Evolutionary conservation across 64 coral and sea anemone species (phyloP), one percentile per base, ranked within the genome.

Genomic region (Exaiptasia diaphana): DNA sequence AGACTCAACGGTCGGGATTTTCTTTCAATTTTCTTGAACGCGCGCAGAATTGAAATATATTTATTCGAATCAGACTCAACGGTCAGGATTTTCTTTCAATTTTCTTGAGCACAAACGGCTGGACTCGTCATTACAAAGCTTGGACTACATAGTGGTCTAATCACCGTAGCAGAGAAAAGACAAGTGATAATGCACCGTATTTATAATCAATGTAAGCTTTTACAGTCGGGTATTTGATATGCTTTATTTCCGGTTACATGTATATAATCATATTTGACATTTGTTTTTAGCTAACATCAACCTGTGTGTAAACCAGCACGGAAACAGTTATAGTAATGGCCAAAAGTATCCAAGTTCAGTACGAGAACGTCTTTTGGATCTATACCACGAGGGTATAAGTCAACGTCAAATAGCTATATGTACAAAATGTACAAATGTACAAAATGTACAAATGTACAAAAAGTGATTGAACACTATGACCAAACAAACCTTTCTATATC

Each of bases 391-490:
- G 2, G 70, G 70, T 5, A 27, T 31, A 74, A 42, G 36, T 29
- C 70, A 74, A 41, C 37, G 70, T 42, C 18, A 15, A 50, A 78
- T 58, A n/a, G 4, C 75, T 28, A n/a, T n/a, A n/a, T n/a, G n/a
- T n/a, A n/a, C n/a, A n/a, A n/a, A n/a, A n/a, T n/a, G n/a, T n/a
- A n/a, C n/a, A n/a, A n/a, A n/a, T n/a, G n/a, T n/a, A n/a, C n/a
- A n/a, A n/a, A n/a, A n/a, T n/a, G n/a, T n/a, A n/a, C n/a, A n/a
- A n/a, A n/a, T 56, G 53, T 78, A 5, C 75, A 78, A 59, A 78
- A 59, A 38, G 75, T 78, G 29, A 11, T 78, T 33, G 29, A 78
- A 58, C 12, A 53, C 3, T 78, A 78, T n/a, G 52, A 78, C 20
- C 3, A 55, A 5, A 78, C 10, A 78, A 78, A 78, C 29, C 30